Conservation (phyloP, 2,888 invertebrate species). For the Elaeidobius kamerunicus region DNA sequence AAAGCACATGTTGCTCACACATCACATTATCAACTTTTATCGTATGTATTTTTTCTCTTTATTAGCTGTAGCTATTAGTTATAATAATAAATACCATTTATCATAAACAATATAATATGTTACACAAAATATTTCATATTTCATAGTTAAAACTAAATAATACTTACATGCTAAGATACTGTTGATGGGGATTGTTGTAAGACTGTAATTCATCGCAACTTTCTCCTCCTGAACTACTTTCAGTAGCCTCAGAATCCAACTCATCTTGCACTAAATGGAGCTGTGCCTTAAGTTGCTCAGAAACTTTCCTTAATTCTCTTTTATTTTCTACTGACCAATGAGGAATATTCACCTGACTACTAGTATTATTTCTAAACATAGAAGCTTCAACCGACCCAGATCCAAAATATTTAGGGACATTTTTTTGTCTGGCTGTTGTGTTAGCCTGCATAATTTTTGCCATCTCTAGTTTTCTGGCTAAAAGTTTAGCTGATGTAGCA, state of each 20-base stretch:
- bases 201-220: slow-evolving; percentile 85
- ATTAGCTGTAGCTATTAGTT: no score
- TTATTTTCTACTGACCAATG: slow-evolving; percentile 50
- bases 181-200: slow-evolving; percentile 75
- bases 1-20: no score
- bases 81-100: no score
- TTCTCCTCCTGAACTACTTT: slow-evolving; percentile 91
- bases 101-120: no score
- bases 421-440: slow-evolving; percentile 44
- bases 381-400: slow-evolving; percentile 49
- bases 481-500: slow-evolving; percentile 55
- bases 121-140: no score
- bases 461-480: slow-evolving; percentile 56
- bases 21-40: no score
- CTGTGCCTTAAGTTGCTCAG: slow-evolving; percentile 71
- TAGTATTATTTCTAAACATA: slow-evolving; percentile 38
- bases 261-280: slow-evolving; percentile 70
- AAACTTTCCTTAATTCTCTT: slow-evolving; percentile 64
- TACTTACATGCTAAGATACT: slow-evolving; percentile 77
- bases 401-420: slow-evolving; percentile 53
- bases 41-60: no score
- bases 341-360: slow-evolving; percentile 47
- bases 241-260: slow-evolving; percentile 90
- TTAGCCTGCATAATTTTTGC: slow-evolving; percentile 49
- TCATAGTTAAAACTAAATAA: no score